A percentile compares a stretch with the other conserved stretches of the same genome.
These are phyloP conservation scores for Eupithecia tripunctaria DNA, from an alignment of 2,888 invertebrate species.

Conservation along the genomic window DNA sequence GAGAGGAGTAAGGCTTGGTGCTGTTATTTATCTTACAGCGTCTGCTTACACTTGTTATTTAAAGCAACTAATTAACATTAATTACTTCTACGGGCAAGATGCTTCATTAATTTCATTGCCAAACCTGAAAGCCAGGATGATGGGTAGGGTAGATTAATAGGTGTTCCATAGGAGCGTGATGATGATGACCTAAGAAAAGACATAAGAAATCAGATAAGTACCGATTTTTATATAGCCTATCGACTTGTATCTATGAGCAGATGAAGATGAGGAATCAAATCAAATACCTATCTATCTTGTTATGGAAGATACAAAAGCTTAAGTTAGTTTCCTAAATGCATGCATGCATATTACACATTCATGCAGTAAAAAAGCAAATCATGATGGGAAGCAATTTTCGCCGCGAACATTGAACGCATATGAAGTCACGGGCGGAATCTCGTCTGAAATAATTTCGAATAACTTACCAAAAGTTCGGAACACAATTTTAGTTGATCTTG, in stretches of 20 bases:
- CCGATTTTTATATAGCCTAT: no score
- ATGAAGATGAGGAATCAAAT: no score
- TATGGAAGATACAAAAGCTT: no score
- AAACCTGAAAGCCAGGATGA: not conserved
- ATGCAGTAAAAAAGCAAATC: no score
- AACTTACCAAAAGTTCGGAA: slow-evolving; percentile 17
- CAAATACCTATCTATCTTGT: no score
- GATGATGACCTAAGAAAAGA: no score
- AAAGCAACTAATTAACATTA: slow-evolving; percentile 3
- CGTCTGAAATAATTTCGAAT: slow-evolving; percentile 14
- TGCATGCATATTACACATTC: no score
- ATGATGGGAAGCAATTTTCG: not conserved
- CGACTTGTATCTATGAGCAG: no score
- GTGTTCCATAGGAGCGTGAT: no score
- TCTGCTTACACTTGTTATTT: slow-evolving; percentile 1
- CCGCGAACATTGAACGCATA: not conserved
- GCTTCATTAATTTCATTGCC: not conserved
- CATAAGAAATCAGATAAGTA: no score
- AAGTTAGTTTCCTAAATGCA: no score
- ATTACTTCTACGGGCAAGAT: not conserved
- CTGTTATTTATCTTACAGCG: slow-evolving; percentile 9
- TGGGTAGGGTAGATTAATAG: not conserved
- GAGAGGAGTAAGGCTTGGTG: slow-evolving; percentile 6
- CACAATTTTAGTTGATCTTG: slow-evolving; percentile 19
- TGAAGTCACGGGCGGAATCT: not conserved